Conservation (phyloP, 92 coral and sea anemone species). For the Parazoanthus darwini region DNA sequence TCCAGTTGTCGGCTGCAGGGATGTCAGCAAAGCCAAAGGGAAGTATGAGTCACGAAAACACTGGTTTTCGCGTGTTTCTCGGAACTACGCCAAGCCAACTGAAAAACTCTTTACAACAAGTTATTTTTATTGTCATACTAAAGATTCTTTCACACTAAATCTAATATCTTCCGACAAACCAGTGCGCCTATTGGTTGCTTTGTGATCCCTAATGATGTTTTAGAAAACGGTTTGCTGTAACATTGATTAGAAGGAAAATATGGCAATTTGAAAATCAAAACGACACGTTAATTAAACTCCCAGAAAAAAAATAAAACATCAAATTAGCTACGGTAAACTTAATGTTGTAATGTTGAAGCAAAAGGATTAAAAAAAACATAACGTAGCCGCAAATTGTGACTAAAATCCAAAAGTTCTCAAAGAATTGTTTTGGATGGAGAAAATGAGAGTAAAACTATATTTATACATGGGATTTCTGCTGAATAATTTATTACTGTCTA, state of each 20-base stretch:
- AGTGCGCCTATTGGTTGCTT: background rate
- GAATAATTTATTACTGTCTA: too few relatives aligned
- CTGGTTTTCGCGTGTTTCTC: background rate
- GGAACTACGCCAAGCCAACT: background rate
- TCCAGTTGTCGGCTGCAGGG: background rate
- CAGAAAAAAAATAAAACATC: too few relatives aligned
- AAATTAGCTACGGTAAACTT: background rate
- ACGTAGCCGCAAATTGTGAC: too few relatives aligned
- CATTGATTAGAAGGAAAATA: background rate
- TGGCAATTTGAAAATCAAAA: background rate
- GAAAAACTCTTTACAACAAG: background rate
- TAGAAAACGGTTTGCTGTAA: background rate
- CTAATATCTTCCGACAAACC: background rate
- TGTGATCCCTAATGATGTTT: background rate
- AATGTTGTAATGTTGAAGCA: too few relatives aligned
- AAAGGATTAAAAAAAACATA: background rate
- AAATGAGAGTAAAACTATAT: background rate
- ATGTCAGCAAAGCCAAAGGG: background rate
- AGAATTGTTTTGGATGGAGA: too few relatives aligned
- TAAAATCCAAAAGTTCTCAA: background rate
- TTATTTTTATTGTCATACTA: too few relatives aligned
- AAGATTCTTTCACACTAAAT: background rate
- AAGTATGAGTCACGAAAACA: background rate
- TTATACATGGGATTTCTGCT: too few relatives aligned
- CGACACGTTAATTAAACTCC: background rate